Base-by-base conservation (phyloP, 1,140 invertebrate species). In the Gonatopus flavifemur region DNA sequence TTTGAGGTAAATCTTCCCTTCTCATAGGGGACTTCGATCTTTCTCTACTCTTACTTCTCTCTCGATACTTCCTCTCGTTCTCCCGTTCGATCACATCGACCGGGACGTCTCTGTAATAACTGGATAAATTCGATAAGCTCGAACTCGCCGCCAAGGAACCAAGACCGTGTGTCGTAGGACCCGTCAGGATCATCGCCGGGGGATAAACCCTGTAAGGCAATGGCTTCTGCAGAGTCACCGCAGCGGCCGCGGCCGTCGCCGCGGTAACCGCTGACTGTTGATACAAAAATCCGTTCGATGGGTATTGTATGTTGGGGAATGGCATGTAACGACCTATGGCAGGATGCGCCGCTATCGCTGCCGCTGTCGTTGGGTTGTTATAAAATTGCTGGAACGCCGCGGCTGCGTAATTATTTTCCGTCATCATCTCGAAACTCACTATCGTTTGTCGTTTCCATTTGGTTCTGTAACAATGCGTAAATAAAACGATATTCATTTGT, bases 401-500 rank as follows among this genome's bases (percentile, higher is more conserved):
- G 2, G 96, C 96, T 1, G 94, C 94, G 74, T 95, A 96, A 79
- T 98, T 98, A 5, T 94, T 94, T 72, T 99, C 96, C 0, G 94
- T 91, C 43, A 99, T 78, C 15, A 99, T 83, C 74, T 99, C 97
- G 53, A 98, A 78, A 0, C 96, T 95, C 0, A 98, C 96, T 0
- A 96, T 94, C 2, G 96, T 97, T 78, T 99, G 97, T 5, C 97
- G 85, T 76, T 99, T 99, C 96, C 96, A 99, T 82, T 99, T 99
- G 64, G 97, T 99, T 80, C 96, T 98, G 86, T 9, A 81, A 82
- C 73, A 64, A 80, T n/a, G n/a, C n/a, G n/a, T n/a, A n/a, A n/a
- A n/a, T n/a, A n/a, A n/a, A n/a, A n/a, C n/a, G n/a, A n/a, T n/a
- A n/a, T n/a, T n/a, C n/a, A n/a, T n/a, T n/a, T n/a, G n/a, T n/a